phyloP scores from a whole-genome alignment of 2,888 invertebrate species.

The Polyommatus icarus region DNA sequence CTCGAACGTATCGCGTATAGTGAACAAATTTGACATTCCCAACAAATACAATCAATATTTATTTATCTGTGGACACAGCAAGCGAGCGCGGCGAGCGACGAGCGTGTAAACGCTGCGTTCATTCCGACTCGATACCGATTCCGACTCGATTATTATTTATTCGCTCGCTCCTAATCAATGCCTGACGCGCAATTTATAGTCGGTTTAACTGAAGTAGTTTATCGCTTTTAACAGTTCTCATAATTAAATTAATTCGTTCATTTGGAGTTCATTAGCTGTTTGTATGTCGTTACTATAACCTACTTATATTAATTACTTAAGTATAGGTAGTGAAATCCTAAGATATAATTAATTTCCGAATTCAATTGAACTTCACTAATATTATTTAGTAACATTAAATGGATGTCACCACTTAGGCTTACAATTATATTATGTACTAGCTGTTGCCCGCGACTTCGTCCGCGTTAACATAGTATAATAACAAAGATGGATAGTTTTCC shows the following conservation, averaged over 20 bases:
- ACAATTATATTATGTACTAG: no score
- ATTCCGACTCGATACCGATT: constrained; percentile 49
- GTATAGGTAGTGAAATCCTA: neutral
- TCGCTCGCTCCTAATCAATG: constrained; percentile 69
- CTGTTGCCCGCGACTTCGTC: no score
- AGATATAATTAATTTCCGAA: no score
- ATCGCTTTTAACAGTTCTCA: constrained; percentile 29
- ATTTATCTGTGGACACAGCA: constrained; percentile 35
- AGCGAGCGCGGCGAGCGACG: constrained; percentile 15
- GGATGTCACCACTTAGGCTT: no score
- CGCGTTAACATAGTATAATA: no score
- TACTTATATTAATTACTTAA: neutral
- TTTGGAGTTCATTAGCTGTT: neutral
- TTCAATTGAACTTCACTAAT: no score
- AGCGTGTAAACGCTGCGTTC: constrained; percentile 32
- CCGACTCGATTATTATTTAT: constrained; percentile 63
- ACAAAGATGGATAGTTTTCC: no score
- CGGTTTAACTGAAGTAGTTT: constrained; percentile 32
- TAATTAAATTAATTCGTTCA: constrained; percentile 18
- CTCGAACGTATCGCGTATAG: constrained; percentile 32
- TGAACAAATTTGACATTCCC: constrained; percentile 29
- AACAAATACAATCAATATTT: constrained; percentile 33
- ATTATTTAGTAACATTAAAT: no score
- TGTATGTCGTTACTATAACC: neutral
- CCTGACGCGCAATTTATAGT: constrained; percentile 59